Base-by-base conservation (phyloP, 2,888 invertebrate genomes). In the Pemphredon lugubris region DNA sequence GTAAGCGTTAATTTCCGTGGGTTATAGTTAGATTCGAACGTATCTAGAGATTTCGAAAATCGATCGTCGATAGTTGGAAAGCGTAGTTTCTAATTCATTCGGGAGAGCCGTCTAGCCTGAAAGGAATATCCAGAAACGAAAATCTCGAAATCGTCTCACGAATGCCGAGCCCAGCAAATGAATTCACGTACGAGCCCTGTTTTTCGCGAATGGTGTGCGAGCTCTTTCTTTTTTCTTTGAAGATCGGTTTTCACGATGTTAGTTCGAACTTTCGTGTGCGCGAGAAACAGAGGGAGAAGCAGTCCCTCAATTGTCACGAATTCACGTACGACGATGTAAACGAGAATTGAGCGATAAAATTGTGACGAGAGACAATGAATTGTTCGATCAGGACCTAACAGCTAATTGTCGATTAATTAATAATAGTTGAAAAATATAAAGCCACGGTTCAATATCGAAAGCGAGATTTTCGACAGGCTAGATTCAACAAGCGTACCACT, bases 211-310 rank as follows among this genome's bases (percentile, higher is more conserved):
- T 13, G 39, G 50, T 50, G 50, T 50, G 42, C 44, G 16, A 45
- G 37, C 55, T 61, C 67, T 67, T 67, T 54, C 53, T 34, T 66
- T 66, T 44, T 39, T 60, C 54, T 34, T 47, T 61, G 42, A 54
- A 66, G 44, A 50, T 57, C 64, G 57, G 30, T n/a, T n/a, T n/a
- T n/a, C 7, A 48, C 26, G 26, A 26, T 7, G 7, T 26, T 26
- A 26, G 51, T 53, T 45, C 65, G 37, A 34, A 30, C 20, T 50
- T 55, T 34, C 32, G 30, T 40, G 40, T 21, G 50, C 14, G 37
- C 47, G 9, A 16, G 13, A 16, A 30, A 40, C 37, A 6, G 4
- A 11, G 45, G 26, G 14, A 40, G 20, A 21, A 20, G 13, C n/a
- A 40, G 9, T 40, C 39, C 39, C 39, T 39, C n/a, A 39, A 1